Conservation (phyloP, 2,888 invertebrate species). For the Mallateleia sp. region DNA sequence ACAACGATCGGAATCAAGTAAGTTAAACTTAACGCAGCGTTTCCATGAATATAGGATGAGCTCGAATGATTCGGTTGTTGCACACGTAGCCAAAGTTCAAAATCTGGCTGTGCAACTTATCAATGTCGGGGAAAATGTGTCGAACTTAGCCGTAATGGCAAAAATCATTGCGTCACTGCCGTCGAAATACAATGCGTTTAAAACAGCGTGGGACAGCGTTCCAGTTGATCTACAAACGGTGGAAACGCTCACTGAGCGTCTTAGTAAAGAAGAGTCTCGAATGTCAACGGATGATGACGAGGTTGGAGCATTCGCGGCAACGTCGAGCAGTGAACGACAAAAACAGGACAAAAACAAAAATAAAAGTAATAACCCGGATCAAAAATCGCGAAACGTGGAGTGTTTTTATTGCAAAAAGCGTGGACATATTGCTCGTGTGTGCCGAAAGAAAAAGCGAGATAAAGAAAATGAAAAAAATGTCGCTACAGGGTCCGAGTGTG, state of each 20-base stretch:
- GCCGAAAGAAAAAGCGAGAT: too few species aligned
- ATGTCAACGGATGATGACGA: constrained; percentile 37
- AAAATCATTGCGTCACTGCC: constrained; percentile 78
- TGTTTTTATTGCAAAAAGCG: too few species aligned
- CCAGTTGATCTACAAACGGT: constrained; percentile 68
- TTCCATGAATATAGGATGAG: constrained; percentile 76
- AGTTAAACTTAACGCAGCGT: constrained; percentile 64
- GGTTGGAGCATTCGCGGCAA: constrained; percentile 51
- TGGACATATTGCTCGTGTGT: too few species aligned
- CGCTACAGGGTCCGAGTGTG: too few species aligned
- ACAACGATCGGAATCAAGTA: constrained; percentile 75
- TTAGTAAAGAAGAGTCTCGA: constrained; percentile 74
- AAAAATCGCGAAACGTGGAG: too few species aligned
- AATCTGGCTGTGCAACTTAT: constrained; percentile 80
- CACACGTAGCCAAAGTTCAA: constrained; percentile 82
- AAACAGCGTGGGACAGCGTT: constrained; percentile 77
- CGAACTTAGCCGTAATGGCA: constrained; percentile 70
- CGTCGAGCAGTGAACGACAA: too few species aligned
- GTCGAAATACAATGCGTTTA: constrained; percentile 67
- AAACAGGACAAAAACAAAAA: too few species aligned
- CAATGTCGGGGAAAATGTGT: constrained; percentile 74
- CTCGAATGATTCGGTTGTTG: constrained; percentile 79
- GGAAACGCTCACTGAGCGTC: constrained; percentile 71
- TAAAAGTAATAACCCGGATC: too few species aligned
- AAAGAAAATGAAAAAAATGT: too few species aligned